Percentiles rank a stretch among this genome's conserved stretches.
Evolutionary conservation across 2,797 vertebrate species (phyloP).

Genomic region (Alca torda): DNA sequence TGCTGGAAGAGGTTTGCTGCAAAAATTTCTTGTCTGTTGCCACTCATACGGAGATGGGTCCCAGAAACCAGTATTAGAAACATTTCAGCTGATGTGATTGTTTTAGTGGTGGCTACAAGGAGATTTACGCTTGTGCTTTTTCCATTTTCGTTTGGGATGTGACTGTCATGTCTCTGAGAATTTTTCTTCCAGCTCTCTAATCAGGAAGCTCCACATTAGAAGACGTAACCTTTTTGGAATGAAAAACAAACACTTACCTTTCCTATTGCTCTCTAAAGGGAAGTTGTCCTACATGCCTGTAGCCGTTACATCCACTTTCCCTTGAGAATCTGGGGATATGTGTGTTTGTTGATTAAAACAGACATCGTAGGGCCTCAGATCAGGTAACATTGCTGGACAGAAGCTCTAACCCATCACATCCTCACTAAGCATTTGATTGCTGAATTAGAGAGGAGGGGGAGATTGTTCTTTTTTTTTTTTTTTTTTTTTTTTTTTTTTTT

Average conservation of each 20-base stretch:
- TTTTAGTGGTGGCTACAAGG: neutral
- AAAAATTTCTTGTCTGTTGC: neutral
- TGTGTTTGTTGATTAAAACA: neutral
- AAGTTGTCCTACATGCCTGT: conserved; percentile 63
- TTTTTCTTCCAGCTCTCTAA: conserved; percentile 1
- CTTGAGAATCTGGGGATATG: neutral
- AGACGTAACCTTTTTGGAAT: neutral
- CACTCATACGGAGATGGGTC: neutral
- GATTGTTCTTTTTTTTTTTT: conserved; percentile 35
- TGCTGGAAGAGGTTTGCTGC: neutral
- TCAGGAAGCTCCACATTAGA: neutral
- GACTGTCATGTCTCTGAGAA: neutral
- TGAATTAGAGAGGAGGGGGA: conserved; percentile 56
- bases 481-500: neutral
- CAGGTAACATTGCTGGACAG: conserved; percentile 23
- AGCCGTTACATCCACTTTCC: neutral
- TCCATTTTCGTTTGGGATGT: neutral
- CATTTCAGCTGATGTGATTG: neutral
- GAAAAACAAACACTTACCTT: neutral
- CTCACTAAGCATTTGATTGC: neutral
- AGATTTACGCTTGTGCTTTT: neutral
- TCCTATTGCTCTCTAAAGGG: conserved; percentile 67
- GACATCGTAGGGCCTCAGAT: neutral
- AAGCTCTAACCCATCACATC: neutral
- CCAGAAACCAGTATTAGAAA: neutral